Evolutionary conservation across 2,113 vertebrate genomes (phyloP).

Genomic region (Chloropsis hardwickii): DNA sequence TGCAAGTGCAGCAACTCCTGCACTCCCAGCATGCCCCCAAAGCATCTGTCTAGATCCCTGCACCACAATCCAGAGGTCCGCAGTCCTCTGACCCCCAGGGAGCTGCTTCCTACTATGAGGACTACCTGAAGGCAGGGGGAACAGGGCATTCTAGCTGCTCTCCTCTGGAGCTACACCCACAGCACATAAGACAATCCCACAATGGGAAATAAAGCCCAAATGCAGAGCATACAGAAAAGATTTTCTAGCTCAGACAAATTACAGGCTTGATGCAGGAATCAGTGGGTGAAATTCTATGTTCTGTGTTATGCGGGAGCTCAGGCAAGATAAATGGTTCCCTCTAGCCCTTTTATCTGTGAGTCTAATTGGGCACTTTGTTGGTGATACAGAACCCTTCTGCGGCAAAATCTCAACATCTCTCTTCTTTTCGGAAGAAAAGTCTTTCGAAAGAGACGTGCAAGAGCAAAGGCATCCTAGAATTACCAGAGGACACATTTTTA

Average conservation of each 20-base stretch:
- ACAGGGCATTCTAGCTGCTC: neutral
- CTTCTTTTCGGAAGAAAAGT: neutral
- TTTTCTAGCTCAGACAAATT: neutral
- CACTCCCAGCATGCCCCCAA: fast-evolving
- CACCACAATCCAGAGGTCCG: neutral
- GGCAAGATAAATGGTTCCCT: neutral
- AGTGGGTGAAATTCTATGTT: neutral
- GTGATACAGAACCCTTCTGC: neutral
- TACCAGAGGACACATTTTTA: neutral
- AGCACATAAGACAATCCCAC: fast-evolving
- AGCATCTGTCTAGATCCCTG: neutral
- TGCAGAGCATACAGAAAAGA: neutral
- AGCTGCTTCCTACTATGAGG: neutral
- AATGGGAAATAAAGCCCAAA: neutral
- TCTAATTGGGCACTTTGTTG: neutral
- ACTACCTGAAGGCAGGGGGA: neutral
- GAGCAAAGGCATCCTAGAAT: neutral
- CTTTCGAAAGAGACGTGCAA: neutral
- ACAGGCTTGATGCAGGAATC: neutral
- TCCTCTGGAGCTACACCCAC: neutral
- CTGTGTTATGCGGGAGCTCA: neutral
- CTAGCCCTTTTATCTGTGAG: neutral
- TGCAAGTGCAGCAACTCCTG: neutral
- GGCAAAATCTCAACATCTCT: neutral
- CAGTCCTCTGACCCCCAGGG: neutral